Evolutionary conservation across 2,888 invertebrate genomes (phyloP).

Genomic region (Campoletis raptor): DNA sequence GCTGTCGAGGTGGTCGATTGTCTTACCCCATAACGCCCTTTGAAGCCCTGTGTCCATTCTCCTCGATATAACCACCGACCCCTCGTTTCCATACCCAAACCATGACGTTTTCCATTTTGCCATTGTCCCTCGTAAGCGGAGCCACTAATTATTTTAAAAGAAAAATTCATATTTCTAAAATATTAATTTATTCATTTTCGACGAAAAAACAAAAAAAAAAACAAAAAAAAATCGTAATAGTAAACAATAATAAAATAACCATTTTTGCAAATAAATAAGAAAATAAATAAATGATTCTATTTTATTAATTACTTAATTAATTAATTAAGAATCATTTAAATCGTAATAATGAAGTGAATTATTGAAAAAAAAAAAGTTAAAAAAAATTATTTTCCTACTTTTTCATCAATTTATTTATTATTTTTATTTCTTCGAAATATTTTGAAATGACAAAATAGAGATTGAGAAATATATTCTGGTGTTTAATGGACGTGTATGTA

Average conservation of each 20-base stretch:
- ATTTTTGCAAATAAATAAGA: too few species aligned
- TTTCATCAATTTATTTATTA: background rate
- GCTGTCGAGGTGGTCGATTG: conserved; percentile 98
- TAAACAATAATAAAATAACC: background rate
- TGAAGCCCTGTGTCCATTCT: conserved; percentile 99
- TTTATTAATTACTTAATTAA: too few species aligned
- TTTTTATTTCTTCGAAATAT: background rate
- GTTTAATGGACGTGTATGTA: background rate
- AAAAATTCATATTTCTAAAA: background rate
- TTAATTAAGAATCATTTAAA: background rate
- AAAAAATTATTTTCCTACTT: background rate
- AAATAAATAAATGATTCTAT: background rate
- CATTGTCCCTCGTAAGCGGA: conserved; percentile 99
- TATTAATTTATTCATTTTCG: background rate
- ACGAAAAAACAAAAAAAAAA: background rate
- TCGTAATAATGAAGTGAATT: background rate
- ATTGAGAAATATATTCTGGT: background rate
- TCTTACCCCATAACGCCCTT: conserved; percentile 99
- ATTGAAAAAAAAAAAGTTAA: background rate
- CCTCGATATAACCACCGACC: conserved; percentile 99
- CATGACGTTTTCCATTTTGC: conserved; percentile 99
- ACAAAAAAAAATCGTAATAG: background rate
- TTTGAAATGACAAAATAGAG: background rate
- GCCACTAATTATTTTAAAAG: conserved; percentile 88
- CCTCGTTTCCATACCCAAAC: conserved; percentile 98